A percentile compares a stretch with the other conserved stretches of the same genome.
Conservation (phyloP, 2,113 vertebrate genomes). For the Rana temporaria region DNA sequence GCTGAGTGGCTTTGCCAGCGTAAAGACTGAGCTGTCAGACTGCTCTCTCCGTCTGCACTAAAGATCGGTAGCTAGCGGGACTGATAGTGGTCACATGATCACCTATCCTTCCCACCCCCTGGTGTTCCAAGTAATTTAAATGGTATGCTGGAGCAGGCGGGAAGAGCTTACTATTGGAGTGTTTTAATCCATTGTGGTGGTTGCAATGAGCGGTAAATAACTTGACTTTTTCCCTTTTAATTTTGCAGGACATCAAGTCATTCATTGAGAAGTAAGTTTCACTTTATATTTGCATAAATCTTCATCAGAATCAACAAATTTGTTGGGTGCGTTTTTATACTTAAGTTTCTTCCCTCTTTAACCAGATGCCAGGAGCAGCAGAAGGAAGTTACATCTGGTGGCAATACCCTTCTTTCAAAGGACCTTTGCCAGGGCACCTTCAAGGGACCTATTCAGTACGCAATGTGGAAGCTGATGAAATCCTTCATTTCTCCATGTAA, state of each 20-base stretch:
- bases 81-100: no score
- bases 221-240: not conserved
- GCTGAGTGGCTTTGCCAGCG: no score
- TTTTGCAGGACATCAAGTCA: slow-evolving; percentile 39
- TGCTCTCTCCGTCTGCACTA: no score
- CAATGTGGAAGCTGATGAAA: slow-evolving; percentile 33
- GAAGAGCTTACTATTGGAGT: not conserved
- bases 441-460: slow-evolving; percentile 36
- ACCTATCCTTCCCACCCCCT: no score
- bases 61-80: no score
- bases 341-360: not conserved
- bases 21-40: no score
- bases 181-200: not conserved
- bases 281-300: not conserved
- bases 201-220: not conserved
- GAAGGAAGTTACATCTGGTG: slow-evolving; percentile 7
- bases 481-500: slow-evolving; percentile 33
- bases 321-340: not conserved
- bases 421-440: slow-evolving; percentile 45
- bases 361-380: slow-evolving; percentile 35
- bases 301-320: not conserved
- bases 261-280: slow-evolving; percentile 48
- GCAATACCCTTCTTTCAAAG: slow-evolving; percentile 34
- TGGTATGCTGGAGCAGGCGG: no score
- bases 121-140: no score